These are phyloP conservation scores for Meloidogyne exigua DNA, from an alignment of 1,140 invertebrate species.

Conservation along the genomic window DNA sequence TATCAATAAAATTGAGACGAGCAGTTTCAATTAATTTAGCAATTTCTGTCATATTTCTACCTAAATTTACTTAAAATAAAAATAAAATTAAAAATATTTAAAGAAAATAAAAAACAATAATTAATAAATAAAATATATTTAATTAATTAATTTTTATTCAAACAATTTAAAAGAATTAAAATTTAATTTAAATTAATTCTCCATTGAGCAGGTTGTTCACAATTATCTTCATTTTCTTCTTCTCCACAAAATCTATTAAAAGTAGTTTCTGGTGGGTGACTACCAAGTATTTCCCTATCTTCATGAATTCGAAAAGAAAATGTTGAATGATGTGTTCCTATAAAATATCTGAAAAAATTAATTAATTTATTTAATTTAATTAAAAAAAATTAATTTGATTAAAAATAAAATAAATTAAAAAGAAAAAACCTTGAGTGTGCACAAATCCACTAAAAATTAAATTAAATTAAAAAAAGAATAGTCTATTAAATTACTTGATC, in stretches of 20 bases:
- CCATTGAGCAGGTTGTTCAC: slow-evolving; percentile 68
- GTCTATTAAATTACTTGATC: slow-evolving; percentile 71
- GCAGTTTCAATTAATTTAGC: slow-evolving; percentile 3
- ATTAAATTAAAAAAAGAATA: neutral
- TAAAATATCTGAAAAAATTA: slow-evolving; percentile 70
- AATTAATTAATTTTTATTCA: no score
- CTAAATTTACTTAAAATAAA: no score
- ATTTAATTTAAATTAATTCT: slow-evolving; percentile 52
- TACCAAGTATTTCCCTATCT: slow-evolving; percentile 89
- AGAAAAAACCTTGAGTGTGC: slow-evolving; percentile 71
- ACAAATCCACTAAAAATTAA: slow-evolving; percentile 74
- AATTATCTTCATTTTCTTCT: slow-evolving; percentile 64
- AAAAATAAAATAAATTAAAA: no score
- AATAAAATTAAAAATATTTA: no score
- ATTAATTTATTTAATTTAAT: neutral
- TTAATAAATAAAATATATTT: no score
- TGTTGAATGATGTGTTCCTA: slow-evolving; percentile 88
- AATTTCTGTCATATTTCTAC: neutral
- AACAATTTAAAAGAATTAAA: neutral
- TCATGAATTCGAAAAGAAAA: slow-evolving; percentile 94
- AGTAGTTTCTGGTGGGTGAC: slow-evolving; percentile 76
- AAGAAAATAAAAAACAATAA: no score
- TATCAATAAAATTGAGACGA: slow-evolving; percentile 6
- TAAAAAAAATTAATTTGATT: neutral
- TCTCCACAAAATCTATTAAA: slow-evolving; percentile 81